Base-by-base conservation (phyloP, 1,140 invertebrate species). In the Agrilus planipennis region DNA sequence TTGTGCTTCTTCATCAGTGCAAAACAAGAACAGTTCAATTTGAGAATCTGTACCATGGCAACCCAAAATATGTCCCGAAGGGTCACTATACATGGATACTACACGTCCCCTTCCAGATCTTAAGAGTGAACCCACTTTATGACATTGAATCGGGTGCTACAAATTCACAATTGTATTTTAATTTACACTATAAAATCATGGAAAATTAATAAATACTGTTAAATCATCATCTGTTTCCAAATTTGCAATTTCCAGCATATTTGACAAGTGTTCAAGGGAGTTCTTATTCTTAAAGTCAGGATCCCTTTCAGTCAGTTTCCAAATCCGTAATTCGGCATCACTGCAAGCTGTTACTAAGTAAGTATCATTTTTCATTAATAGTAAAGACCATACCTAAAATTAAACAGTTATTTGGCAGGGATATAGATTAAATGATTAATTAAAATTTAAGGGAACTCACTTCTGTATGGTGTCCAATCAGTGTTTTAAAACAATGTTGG, bases 401-500 rank as follows among this genome's bases (percentile, higher is more conserved):
- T 45, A 32, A 34, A 37, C 22, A 25, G 22, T 25, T 25, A 11
- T 11, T 25, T 11, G 11, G 11, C 5, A 11, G 5, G 22, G 11
- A 25, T 6, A 25, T 11, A 25, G 11, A 25, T 6, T 6, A 25
- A 25, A 25, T 25, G 11, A 25, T 25, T 25, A 25, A 25, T 11
- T 11, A 11, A 6, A 6, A 25, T 11, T 25, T 11, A 7, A 27
- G 7, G 7, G 23, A 27, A 27, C 23, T 55, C 62, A 79, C 79
- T 65, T 87, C 82, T 44, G 79, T 76, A 57, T 75, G 71, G 65
- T 87, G 81, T 38, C 80, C 81, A 30, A 79, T 74, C 14, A 99
- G 65, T 6, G 95, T 99, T 61, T 89, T 86, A 53, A 98, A 98
- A 63, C 94, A 97, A 57, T 92, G 87, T 53, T 93, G 83, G 16